Base-by-base conservation (phyloP, 2,113 vertebrate genomes). In the Nematolebias whitei region DNA sequence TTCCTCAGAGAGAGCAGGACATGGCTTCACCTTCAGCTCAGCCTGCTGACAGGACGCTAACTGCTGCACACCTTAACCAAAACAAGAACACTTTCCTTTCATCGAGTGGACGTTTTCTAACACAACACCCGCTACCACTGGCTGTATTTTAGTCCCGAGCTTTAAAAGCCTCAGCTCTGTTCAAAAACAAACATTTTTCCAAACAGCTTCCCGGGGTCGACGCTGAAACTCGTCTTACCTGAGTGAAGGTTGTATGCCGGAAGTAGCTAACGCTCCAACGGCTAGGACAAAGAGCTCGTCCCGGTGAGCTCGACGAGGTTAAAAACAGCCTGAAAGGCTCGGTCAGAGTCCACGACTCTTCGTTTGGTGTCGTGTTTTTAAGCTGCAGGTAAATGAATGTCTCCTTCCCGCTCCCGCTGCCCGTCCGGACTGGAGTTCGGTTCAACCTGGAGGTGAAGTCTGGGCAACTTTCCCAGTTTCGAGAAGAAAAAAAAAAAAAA, bases 201-300 rank as follows among this genome's bases (percentile, higher is more conserved):
- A n/a, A n/a, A n/a, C 0, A 50, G 60, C 55, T 32, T n/a, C 12
- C 19, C n/a, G 12, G 9, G 65, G n/a, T 20, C 29, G 29, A 82
- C 58, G 88, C 49, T 80, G 90, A 91, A 91, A 92, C 87, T 86
- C 80, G 80, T 45, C 90, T 92, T 92, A 93, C 91, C 92, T 93
- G 91, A 74, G 70, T 40, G 83, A 45, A 82, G 81, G 81, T 76
- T 82, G 63, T 72, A 72, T 79, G 62, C 86, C 90, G 91, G 92
- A 93, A 93, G 92, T 88, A 19, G 83, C 76, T 63, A 64, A 80
- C 77, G 68, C 32, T 1, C 63, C 50, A 76, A 69, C 71, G 82
- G 81, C 81, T 73, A 65, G 76, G 82, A 89, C 82, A 84, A 89
- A 85, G 70, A 84, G 38, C 19, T 12, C 59, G 0, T 5, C 12